These are phyloP conservation scores for Pantherophis vulpinus DNA, from an alignment of 2,797 vertebrate genomes.

Conservation along the genomic window DNA sequence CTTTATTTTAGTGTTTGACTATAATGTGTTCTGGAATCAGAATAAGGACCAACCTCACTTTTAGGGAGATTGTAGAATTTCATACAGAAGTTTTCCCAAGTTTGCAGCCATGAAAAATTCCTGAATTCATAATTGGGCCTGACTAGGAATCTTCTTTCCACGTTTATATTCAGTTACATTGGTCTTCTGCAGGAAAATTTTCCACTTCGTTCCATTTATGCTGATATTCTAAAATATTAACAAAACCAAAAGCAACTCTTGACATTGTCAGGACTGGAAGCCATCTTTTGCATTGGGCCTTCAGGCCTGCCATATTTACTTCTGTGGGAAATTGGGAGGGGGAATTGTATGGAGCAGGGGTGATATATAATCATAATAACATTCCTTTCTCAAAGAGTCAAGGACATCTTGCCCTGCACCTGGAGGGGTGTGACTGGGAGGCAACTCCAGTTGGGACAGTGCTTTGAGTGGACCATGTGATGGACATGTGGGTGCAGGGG, in stretches of 20 bases:
- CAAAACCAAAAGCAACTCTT: slow-evolving; percentile 17
- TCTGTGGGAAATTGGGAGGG: no score
- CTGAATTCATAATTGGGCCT: neutral
- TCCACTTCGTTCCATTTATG: neutral
- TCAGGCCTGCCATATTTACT: no score
- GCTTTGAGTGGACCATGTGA: no score
- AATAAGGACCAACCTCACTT: neutral
- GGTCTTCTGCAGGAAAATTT: neutral
- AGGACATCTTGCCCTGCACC: no score
- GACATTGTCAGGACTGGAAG: neutral
- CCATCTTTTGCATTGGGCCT: no score
- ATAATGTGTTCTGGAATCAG: neutral
- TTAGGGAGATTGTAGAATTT: neutral
- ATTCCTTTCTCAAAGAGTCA: no score
- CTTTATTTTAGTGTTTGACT: neutral
- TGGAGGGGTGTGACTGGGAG: no score
- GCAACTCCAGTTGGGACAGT: no score
- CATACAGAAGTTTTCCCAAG: neutral
- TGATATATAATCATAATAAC: no score
- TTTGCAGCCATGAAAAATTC: neutral
- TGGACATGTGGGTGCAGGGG: no score
- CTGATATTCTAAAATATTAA: neutral
- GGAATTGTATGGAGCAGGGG: no score
- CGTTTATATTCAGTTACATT: neutral
- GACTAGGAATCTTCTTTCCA: neutral